These are phyloP conservation scores for Eugnorisma glareosa DNA, from an alignment of 2,888 invertebrate species.

Conservation along the genomic window DNA sequence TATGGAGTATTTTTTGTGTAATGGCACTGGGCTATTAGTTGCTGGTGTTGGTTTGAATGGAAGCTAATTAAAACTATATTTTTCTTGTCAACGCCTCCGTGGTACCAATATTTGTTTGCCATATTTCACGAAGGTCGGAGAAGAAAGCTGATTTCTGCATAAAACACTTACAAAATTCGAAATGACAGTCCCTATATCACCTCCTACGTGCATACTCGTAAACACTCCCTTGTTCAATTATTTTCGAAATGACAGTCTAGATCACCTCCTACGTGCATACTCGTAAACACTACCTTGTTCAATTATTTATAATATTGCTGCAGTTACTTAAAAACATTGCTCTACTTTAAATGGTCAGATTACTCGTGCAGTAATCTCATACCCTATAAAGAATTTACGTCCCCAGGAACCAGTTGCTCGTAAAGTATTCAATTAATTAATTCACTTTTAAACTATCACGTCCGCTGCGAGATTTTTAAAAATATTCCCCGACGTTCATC, in stretches of 20 bases:
- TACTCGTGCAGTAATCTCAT: slow-evolving; percentile 44
- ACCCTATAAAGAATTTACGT: slow-evolving; percentile 43
- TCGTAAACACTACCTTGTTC: neutral
- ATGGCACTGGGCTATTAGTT: neutral
- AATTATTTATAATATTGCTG: neutral
- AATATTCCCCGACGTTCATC: too few species aligned
- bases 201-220: neutral
- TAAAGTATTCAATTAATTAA: slow-evolving; percentile 51
- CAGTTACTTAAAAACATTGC: slow-evolving; percentile 4
- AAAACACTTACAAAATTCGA: neutral
- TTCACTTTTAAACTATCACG: slow-evolving; percentile 39
- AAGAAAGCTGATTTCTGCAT: neutral
- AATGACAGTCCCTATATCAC: neutral
- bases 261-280: neutral
- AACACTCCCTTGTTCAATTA: neutral
- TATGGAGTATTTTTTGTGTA: too few species aligned
- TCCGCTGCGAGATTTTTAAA: neutral
- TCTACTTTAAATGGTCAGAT: slow-evolving; percentile 36
- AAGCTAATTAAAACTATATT: slow-evolving; percentile 4
- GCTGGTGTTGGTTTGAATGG: neutral
- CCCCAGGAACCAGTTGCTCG: slow-evolving; percentile 25
- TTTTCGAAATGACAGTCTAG: neutral
- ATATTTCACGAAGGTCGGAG: neutral
- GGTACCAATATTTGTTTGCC: neutral
- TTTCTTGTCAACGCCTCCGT: neutral